A percentile compares a stretch with the other conserved stretches of the same genome.
Conservation (phyloP, 2,797 vertebrate genomes). For the Darevskia nairensis region DNA sequence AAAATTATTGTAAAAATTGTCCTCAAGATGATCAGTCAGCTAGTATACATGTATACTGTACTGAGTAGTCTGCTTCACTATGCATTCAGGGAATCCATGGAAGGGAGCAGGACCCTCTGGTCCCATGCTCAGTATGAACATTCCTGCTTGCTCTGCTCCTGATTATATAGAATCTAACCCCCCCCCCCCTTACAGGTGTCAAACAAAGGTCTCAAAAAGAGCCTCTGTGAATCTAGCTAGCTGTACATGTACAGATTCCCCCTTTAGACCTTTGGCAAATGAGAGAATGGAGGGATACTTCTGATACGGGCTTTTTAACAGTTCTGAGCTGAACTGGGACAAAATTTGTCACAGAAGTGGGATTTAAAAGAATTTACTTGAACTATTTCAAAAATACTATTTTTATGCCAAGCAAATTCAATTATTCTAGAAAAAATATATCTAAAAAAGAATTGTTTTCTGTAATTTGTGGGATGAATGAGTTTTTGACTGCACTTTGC, state of each 20-base stretch:
- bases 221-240: background rate
- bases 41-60: background rate
- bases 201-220: background rate
- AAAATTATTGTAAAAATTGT: no score
- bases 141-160: background rate
- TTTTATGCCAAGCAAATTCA: background rate
- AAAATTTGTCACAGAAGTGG: background rate
- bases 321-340: background rate
- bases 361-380: background rate
- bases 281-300: background rate
- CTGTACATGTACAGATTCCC: background rate
- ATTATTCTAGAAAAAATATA: constrained; percentile 30
- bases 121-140: background rate
- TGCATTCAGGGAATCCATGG: background rate
- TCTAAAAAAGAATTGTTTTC: constrained; percentile 24
- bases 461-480: constrained; percentile 22
- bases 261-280: background rate
- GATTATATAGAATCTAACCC: background rate
- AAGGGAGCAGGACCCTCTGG: background rate
- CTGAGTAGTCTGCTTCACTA: background rate
- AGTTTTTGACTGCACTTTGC: background rate
- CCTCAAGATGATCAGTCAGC: background rate
- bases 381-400: constrained; percentile 24
- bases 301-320: background rate
- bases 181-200: no score